Evolutionary conservation across 2,888 invertebrate species (phyloP).

Genomic region (Xylota sylvarum): DNA sequence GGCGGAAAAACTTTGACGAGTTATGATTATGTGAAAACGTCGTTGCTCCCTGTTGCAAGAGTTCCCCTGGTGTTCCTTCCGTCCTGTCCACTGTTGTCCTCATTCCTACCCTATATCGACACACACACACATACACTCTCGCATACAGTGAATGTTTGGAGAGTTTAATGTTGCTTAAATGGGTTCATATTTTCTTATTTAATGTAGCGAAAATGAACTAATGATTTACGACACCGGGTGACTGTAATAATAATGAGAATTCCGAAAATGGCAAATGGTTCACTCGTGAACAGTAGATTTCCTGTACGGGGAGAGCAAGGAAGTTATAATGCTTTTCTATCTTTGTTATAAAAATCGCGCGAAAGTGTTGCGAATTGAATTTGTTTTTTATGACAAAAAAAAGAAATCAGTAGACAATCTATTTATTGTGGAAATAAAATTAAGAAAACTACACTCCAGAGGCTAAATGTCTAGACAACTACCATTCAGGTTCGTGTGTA

Average conservation of each 20-base stretch:
- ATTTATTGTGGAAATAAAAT: conserved; percentile 53
- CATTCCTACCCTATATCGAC: conserved; percentile 31
- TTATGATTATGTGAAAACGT: conserved; percentile 79
- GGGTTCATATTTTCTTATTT: conserved; percentile 84
- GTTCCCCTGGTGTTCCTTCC: conserved; percentile 49
- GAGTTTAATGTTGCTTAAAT: conserved; percentile 81
- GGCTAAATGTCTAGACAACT: conserved; percentile 70
- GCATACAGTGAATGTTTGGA: conserved; percentile 55
- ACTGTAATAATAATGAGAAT: conserved; percentile 56
- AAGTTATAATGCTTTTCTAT: conserved; percentile 12
- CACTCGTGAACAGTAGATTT: neutral
- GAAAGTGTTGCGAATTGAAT: conserved; percentile 57
- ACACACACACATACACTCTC: conserved; percentile 21
- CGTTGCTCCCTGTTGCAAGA: conserved; percentile 58
- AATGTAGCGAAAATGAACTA: conserved; percentile 84
- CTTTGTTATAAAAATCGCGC: conserved; percentile 14
- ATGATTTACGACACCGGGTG: conserved; percentile 81
- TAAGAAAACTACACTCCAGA: conserved; percentile 50
- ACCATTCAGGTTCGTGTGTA: conserved; percentile 45
- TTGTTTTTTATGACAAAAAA: neutral
- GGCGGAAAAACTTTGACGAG: conserved; percentile 77
- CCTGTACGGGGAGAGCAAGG: neutral
- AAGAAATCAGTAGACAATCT: conserved; percentile 59
- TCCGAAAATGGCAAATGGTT: conserved; percentile 39
- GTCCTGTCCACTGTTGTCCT: conserved; percentile 43